A percentile compares a stretch with the other conserved stretches of the same genome.
phyloP scores from a whole-genome alignment of 2,113 vertebrate genomes.

The Chelonoidis abingdonii region DNA sequence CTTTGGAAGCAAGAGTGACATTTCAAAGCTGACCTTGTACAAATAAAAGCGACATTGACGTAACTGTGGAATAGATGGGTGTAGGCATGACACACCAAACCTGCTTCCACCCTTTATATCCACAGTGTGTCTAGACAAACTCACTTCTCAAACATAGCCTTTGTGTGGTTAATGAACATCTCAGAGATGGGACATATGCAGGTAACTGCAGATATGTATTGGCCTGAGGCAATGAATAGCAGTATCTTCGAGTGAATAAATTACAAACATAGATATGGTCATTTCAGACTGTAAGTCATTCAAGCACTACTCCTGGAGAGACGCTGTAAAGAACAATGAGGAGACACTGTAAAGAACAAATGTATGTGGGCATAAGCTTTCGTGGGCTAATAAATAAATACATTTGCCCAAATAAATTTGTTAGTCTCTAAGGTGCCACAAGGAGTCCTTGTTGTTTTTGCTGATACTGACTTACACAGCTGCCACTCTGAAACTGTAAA shows the following conservation, averaged over 20 bases:
- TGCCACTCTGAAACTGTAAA: not conserved
- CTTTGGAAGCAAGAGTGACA: not conserved
- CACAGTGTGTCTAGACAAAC: not conserved
- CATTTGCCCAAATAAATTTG: no score
- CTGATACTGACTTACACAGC: no score
- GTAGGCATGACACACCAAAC: not conserved
- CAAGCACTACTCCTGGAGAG: not conserved
- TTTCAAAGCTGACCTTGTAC: conserved; percentile 10
- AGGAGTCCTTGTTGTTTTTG: no score
- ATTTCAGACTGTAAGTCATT: not conserved
- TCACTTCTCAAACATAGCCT: not conserved
- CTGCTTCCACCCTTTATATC: not conserved
- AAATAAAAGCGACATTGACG: rapidly evolving
- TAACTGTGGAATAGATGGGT: not conserved
- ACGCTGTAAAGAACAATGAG: not conserved
- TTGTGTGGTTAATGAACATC: not conserved
- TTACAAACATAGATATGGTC: not conserved
- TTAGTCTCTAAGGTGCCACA: no score
- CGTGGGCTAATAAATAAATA: no score
- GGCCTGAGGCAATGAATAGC: not conserved
- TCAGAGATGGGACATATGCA: not conserved
- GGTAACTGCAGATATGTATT: not conserved
- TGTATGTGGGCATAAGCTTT: no score
- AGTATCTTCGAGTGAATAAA: not conserved
- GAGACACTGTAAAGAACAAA: no score